Evolutionary conservation across 2,113 vertebrate species (phyloP).

Genomic region (Mustela lutreola): DNA sequence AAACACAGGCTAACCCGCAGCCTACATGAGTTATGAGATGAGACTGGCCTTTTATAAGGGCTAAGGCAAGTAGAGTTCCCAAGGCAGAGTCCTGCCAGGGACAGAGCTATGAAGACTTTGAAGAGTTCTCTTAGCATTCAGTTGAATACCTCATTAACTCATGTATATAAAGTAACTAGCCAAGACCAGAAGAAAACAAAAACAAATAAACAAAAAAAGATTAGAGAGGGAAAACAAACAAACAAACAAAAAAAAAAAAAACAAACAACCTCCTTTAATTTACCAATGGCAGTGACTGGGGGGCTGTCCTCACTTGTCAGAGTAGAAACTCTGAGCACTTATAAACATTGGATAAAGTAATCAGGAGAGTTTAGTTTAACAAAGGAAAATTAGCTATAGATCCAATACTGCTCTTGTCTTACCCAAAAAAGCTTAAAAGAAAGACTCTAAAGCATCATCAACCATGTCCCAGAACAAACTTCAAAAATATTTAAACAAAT

Average conservation of each 20-base stretch:
- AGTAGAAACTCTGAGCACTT: not conserved
- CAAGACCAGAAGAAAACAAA: not conserved
- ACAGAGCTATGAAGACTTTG: not conserved
- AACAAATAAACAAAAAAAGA: not conserved
- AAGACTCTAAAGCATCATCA: not conserved
- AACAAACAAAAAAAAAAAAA: not conserved
- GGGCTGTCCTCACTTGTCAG: not conserved
- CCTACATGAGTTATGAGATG: not conserved
- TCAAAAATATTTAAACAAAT: not conserved
- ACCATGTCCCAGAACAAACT: not conserved
- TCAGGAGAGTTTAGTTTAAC: not conserved
- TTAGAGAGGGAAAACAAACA: not conserved
- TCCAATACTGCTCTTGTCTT: not conserved
- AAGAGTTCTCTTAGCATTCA: not conserved
- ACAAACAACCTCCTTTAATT: not conserved
- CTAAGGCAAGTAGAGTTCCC: not conserved
- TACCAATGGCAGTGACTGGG: not conserved
- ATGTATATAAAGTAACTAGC: not conserved
- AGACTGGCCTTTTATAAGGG: not conserved
- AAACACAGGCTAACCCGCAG: not conserved
- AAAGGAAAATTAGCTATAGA: not conserved
- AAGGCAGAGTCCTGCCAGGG: accelerated
- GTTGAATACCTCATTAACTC: not conserved
- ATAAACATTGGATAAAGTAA: not conserved
- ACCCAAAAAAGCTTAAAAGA: not conserved